Percentiles rank a stretch among this genome's conserved stretches.
Evolutionary conservation across 2,113 vertebrate genomes (phyloP).

Genomic region (Callipepla californica): DNA sequence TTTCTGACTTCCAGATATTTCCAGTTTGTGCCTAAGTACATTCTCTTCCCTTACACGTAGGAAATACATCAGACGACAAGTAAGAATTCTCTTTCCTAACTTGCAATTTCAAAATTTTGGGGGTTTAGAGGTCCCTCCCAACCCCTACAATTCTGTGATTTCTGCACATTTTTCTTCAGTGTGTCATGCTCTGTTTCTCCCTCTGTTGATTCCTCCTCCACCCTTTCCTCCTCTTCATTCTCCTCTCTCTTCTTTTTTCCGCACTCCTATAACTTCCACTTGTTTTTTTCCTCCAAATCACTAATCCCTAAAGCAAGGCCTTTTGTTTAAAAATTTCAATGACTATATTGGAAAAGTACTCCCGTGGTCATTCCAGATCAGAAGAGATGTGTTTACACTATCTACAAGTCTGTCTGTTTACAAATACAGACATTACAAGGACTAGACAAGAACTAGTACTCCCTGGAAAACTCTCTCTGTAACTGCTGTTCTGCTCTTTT

Average conservation of each 20-base stretch:
- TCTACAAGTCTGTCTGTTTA: background rate
- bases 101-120: background rate
- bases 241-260: background rate
- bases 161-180: background rate
- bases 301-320: background rate
- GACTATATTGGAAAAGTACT: background rate
- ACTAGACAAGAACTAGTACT: background rate
- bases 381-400: background rate
- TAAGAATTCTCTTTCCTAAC: background rate
- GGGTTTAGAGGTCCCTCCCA: no score
- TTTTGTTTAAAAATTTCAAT: background rate
- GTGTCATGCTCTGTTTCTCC: background rate
- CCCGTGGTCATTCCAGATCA: background rate
- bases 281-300: background rate
- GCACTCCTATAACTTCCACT: background rate
- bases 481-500: background rate
- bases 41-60: background rate
- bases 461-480: background rate
- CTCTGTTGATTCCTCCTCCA: background rate
- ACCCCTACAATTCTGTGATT: no score
- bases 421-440: background rate
- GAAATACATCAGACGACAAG: background rate
- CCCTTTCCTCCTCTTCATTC: background rate
- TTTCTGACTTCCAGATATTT: background rate
- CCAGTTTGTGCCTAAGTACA: rapidly evolving